Evolutionary conservation across 2,797 vertebrate species (phyloP).

Genomic region (Carapus acus): DNA sequence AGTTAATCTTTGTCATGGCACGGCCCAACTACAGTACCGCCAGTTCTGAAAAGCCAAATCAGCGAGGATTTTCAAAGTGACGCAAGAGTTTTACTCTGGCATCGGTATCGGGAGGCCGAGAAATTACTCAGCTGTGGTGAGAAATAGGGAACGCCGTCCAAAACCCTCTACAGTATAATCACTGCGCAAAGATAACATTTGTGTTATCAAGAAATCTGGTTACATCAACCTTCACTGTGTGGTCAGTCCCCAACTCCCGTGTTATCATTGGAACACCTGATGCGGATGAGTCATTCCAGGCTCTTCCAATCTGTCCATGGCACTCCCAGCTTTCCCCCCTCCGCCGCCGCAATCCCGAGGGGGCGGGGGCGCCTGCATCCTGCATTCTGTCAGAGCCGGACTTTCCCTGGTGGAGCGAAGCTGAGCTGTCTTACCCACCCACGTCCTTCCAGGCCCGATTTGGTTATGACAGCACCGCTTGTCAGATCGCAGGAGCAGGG

Average conservation of each 20-base stretch:
- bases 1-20: conserved; percentile 34
- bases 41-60: conserved; percentile 24
- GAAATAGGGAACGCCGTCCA: conserved; percentile 21
- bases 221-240: conserved; percentile 39
- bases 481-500: conserved; percentile 57
- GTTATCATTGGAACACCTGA: conserved; percentile 68
- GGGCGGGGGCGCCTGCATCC: conserved; percentile 48
- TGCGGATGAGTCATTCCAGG: conserved; percentile 55
- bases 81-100: conserved; percentile 4
- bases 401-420: conserved; percentile 53
- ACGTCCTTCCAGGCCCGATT: conserved; percentile 57
- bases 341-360: conserved; percentile 35
- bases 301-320: conserved; percentile 34
- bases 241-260: conserved; percentile 40
- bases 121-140: conserved; percentile 20
- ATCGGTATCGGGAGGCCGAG: background rate
- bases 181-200: conserved; percentile 42
- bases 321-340: conserved; percentile 52
- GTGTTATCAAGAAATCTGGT: conserved; percentile 51
- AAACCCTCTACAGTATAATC: conserved; percentile 26
- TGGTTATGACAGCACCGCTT: conserved; percentile 61
- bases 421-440: conserved; percentile 40
- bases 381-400: conserved; percentile 58
- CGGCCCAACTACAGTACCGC: conserved; percentile 34
- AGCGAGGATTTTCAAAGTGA: background rate